Evolutionary conservation across 1,140 invertebrate genomes (phyloP), one percentile per base, ranked within the genome.

Genomic region (Penaeus japonicus): DNA sequence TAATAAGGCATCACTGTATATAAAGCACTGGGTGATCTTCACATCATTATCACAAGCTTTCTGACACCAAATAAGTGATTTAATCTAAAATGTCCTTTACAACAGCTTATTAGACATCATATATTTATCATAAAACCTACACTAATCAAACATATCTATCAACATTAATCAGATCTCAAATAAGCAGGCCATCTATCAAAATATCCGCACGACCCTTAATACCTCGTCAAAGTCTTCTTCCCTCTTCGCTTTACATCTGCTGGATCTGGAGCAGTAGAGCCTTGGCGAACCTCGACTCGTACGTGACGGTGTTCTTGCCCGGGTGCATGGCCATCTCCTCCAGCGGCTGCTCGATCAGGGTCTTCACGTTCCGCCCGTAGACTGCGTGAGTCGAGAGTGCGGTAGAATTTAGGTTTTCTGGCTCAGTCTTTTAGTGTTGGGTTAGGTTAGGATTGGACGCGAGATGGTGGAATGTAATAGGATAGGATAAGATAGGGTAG

Each of bases 231-330:
- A 18, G n/a, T 53, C 24, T 73, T 32, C 0, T 10, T 89, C 91
- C 20, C 57, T 85, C 20, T 89, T 78, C 47, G 10, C 30, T 86
- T 91, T 90, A 92, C 89, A 92, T 91, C 70, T 91, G 90, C 53
- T 92, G 88, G 57, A 96, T 92, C 91, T 96, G 95, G 75, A 98
- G 93, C 87, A 99, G 94, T 89, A 98, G 94, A 91, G 96, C 95
- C 92, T 98, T 97, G 5, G 99, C 92, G 82, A 96, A 93, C 90
- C 98, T 93, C 0, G 98, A 96, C 94, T 99, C 98, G 91, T 97
- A 99, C 0, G 97, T 96, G 0, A 99, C 97, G 0, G 97, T 98
- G 92, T 98, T 97, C 91, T 97, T 97, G 4, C 97, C 96, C 91
- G 96, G 94, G 91, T 96, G 94, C 86, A 94, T 91, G 18, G 93